phyloP scores from a whole-genome alignment of 2,113 vertebrate genomes.

The Crocuta crocuta region DNA sequence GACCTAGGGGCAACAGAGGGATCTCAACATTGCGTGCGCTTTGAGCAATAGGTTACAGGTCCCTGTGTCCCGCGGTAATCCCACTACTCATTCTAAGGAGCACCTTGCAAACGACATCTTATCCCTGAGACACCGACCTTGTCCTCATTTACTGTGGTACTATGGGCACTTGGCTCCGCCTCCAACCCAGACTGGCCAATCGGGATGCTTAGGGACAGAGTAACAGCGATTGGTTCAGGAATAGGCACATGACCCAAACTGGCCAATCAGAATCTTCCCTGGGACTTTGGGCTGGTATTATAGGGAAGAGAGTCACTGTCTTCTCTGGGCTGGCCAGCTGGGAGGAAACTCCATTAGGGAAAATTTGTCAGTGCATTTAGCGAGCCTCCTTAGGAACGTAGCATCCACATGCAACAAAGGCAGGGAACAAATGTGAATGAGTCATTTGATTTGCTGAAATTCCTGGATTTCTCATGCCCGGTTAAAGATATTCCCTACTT shows the following conservation, averaged over 20 bases:
- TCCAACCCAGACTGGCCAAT: background rate
- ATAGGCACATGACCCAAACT: background rate
- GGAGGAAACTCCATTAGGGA: background rate
- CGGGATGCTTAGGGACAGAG: background rate
- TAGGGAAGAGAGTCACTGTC: background rate
- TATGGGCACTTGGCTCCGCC: background rate
- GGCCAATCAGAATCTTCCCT: slow-evolving; percentile 18
- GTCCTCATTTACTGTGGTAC: background rate
- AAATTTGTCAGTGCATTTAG: background rate
- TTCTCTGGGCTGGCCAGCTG: too few relatives aligned
- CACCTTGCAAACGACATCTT: background rate
- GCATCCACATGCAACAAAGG: background rate
- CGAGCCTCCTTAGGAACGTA: background rate
- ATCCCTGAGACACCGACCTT: background rate
- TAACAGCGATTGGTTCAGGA: background rate
- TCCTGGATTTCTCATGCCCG: background rate
- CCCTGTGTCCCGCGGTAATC: background rate
- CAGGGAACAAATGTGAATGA: background rate
- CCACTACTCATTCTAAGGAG: background rate
- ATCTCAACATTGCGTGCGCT: background rate
- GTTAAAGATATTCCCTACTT: background rate
- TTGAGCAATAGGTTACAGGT: background rate
- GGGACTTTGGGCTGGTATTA: background rate
- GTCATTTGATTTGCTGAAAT: background rate
- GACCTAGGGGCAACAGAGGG: slow-evolving; percentile 76